Percentiles rank a stretch among this genome's conserved stretches.
Evolutionary conservation across 35 echinoderm and acorn worm species (phyloP).

Genomic region (Apostichopus japonicus): DNA sequence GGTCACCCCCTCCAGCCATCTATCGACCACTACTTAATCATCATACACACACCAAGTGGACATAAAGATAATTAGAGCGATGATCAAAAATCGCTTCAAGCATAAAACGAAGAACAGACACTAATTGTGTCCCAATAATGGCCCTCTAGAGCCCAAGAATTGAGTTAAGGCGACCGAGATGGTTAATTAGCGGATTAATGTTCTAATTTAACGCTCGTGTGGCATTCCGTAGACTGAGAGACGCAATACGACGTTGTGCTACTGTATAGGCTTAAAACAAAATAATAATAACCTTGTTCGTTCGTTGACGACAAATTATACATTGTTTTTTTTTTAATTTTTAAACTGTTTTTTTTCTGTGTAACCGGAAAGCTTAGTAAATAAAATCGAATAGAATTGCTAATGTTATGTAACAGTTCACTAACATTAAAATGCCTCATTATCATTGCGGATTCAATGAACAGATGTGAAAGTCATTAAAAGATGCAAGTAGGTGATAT

Average conservation of each 20-base stretch:
- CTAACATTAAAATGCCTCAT: too few relatives aligned
- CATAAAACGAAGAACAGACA: constrained; percentile 2
- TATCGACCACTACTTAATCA: background rate
- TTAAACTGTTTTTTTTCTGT: too few relatives aligned
- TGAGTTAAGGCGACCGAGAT: background rate
- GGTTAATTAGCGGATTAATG: constrained; percentile 35
- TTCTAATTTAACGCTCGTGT: constrained; percentile 29
- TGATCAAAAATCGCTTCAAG: constrained; percentile 24
- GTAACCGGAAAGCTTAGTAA: too few relatives aligned
- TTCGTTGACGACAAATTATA: too few relatives aligned
- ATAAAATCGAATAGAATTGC: too few relatives aligned
- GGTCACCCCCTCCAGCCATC: background rate
- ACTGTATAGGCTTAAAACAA: too few relatives aligned
- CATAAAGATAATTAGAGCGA: constrained; percentile 1
- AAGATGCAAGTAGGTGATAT: background rate
- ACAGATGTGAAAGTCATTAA: too few relatives aligned
- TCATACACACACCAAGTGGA: background rate
- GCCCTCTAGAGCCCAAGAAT: constrained; percentile 16
- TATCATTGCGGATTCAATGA: too few relatives aligned
- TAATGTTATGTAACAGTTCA: too few relatives aligned
- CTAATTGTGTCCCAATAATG: background rate
- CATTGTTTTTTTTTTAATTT: too few relatives aligned
- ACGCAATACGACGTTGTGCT: background rate
- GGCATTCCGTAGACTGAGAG: constrained; percentile 9
- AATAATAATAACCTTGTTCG: too few relatives aligned